Conservation (phyloP, 2,888 invertebrate species). For the Acrobasis repandana region DNA sequence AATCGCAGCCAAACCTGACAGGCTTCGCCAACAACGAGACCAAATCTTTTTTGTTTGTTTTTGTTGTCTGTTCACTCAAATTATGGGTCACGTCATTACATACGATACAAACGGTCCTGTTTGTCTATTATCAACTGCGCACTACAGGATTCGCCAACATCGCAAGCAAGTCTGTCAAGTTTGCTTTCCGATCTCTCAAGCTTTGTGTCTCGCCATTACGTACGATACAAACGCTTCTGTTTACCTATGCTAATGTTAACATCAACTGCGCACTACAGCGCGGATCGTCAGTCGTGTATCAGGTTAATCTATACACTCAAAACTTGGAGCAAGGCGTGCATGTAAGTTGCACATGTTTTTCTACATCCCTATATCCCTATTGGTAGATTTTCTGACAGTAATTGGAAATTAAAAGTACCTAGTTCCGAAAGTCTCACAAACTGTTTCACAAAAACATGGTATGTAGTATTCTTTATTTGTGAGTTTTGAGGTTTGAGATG, state of each 20-base stretch:
- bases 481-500: no score
- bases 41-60: no score
- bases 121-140: background rate
- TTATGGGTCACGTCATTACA: no score
- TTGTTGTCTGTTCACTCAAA: no score
- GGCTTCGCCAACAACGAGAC: no score
- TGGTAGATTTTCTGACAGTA: no score
- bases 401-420: no score
- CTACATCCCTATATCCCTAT: background rate
- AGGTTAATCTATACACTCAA: background rate
- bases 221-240: slow-evolving; percentile 10
- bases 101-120: background rate
- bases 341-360: background rate
- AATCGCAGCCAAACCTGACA: no score
- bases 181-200: background rate
- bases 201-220: background rate
- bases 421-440: no score
- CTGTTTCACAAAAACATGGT: no score
- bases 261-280: slow-evolving; percentile 8
- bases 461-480: no score
- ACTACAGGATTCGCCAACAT: background rate
- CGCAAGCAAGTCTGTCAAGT: background rate
- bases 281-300: background rate
- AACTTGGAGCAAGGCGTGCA: no score
- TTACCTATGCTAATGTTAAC: slow-evolving; percentile 20